Evolutionary conservation across 2,888 invertebrate species (phyloP), one percentile per base, ranked within the genome.

Genomic region (Dolomedes plantarius): DNA sequence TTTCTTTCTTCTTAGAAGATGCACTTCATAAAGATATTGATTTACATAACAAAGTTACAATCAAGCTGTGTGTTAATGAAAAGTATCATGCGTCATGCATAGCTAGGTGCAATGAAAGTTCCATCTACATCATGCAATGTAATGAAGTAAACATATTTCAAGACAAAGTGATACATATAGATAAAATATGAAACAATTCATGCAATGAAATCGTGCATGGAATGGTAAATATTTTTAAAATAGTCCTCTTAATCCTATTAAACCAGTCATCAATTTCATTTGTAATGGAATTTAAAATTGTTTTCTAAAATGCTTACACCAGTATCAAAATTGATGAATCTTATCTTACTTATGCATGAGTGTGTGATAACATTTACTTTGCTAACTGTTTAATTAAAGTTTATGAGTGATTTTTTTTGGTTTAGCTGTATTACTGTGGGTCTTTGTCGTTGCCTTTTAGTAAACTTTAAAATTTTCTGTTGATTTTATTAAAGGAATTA

Each of bases 231-330:
- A 29, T 7, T 27, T 19, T 27, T 50, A 23, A 41, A 46, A 76
- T 64, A 82, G 75, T 75, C 82, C 82, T 82, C 82, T 82, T 82
- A 69, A 50, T 64, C n/a, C n/a, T n/a, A n/a, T n/a, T n/a, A n/a
- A n/a, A n/a, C n/a, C n/a, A n/a, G n/a, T n/a, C n/a, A n/a, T n/a
- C n/a, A n/a, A n/a, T n/a, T n/a, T n/a, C n/a, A n/a, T n/a, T n/a
- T n/a, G n/a, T n/a, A n/a, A n/a, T n/a, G n/a, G n/a, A n/a, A n/a
- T n/a, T n/a, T n/a, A n/a, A n/a, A n/a, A n/a, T n/a, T n/a, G n/a
- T n/a, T n/a, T n/a, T n/a, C n/a, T n/a, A n/a, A n/a, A n/a, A n/a
- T n/a, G n/a, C n/a, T n/a, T n/a, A n/a, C n/a, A n/a, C n/a, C n/a
- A n/a, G n/a, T n/a, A n/a, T n/a, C n/a, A n/a, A n/a, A n/a, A n/a